Evolutionary conservation across 2,797 vertebrate species (phyloP), one percentile per base, ranked within the genome.

Genomic region (Iguana delicatissima): DNA sequence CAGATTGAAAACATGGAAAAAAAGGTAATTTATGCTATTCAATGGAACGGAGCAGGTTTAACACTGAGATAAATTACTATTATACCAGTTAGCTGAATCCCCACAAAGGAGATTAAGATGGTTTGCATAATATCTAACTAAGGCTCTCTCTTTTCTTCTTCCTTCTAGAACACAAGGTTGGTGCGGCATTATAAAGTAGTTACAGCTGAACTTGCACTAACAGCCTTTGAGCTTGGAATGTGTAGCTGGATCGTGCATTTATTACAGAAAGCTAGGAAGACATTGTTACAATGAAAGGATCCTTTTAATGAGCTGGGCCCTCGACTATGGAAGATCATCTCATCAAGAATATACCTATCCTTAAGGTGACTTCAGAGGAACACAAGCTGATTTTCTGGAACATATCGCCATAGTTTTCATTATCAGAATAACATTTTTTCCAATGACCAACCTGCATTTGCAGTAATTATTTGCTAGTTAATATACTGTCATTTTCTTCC

Each of bases 211-310:
- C 85, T 92, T 86, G 93, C 59, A 18, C 62, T 94, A 62, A 84
- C 80, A 80, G 67, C 86, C 35, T 92, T 92, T 76, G 83, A 92
- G 38, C 67, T 91, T 79, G 93, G 90, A 74, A 88, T 94, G 35
- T 90, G 79, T 89, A 24, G 50, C 18, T 91, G 89, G 90, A 94
- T 91, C 81, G n/a, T 92, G 8, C 16, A 22, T 57, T 85, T 90
- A 52, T 74, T 94, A 18, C 73, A 80, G 12, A 50, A 46, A 90
- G 72, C 74, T 42, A 86, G 90, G 64, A 92, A 83, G 35, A 84
- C 59, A 35, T 26, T 77, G n/a, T 26, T 18, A 22, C 32, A 83
- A 12, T 87, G 67, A 74, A 38, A 52, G 50, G 1, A 22, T 55
- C 46, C 16, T 9, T 79, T 3, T 85, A 72, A 64, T 46, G 52